A percentile compares a stretch with the other conserved stretches of the same genome.
These are phyloP conservation scores for Drosophila pseudoananassae DNA, from an alignment of 1,140 invertebrate species.

Conservation along the genomic window DNA sequence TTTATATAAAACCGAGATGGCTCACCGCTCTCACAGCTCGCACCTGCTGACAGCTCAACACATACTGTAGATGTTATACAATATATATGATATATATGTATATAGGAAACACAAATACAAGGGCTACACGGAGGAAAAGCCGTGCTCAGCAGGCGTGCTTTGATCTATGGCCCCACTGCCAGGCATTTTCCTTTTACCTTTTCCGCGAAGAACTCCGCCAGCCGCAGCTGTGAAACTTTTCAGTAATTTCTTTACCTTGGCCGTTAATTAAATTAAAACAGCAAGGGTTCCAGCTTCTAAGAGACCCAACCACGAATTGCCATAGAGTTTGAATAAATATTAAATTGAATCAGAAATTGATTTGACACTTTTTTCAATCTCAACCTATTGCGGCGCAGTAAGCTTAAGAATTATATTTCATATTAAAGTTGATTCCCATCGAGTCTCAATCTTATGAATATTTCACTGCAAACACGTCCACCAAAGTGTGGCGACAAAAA, in stretches of 20 bases:
- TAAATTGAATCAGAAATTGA: neutral
- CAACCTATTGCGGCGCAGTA: too few species aligned
- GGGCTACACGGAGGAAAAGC: conserved; percentile 19
- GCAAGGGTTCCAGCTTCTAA: conserved; percentile 40
- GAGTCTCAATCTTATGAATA: conserved; percentile 60
- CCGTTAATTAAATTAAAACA: conserved; percentile 77
- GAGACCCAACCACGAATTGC: neutral
- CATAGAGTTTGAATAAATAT: neutral
- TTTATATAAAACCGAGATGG: conserved; percentile 58
- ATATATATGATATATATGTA: conserved; percentile 1
- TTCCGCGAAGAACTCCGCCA: conserved; percentile 49
- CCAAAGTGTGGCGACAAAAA: conserved; percentile 41
- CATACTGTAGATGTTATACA: neutral
- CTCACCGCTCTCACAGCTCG: conserved; percentile 23
- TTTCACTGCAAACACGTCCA: conserved; percentile 36
- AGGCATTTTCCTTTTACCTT: conserved; percentile 36
- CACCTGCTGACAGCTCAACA: conserved; percentile 66
- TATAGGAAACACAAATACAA: conserved; percentile 40
- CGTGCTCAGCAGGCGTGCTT: conserved; percentile 62
- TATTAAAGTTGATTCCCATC: conserved; percentile 1
- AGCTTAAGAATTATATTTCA: conserved; percentile 21
- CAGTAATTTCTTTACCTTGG: conserved; percentile 66
- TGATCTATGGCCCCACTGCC: conserved; percentile 65
- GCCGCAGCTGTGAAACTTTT: conserved; percentile 32
- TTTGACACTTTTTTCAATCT: neutral